Evolutionary conservation across 2,888 invertebrate species (phyloP), one percentile per base, ranked within the genome.

Genomic region (Melieria omissa): DNA sequence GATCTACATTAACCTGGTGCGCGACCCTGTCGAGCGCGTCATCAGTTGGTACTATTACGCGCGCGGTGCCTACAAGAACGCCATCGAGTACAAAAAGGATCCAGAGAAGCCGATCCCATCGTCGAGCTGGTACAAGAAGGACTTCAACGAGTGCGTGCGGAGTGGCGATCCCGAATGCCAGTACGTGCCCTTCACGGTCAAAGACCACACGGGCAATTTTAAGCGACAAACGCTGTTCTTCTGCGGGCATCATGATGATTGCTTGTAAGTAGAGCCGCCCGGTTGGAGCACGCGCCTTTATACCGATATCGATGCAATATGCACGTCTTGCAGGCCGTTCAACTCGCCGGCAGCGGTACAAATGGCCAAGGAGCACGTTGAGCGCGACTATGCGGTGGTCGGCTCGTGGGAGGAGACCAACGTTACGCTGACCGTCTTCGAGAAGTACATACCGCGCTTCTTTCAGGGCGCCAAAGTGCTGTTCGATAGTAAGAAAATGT

Each of bases 41-140:
- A 95, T 95, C 82, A 94, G 94, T 3, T 95, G 95, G 95, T 95
- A 94, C 85, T 95, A 94, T 86, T 95, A 95, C 86, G 92, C 93
- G 12, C 88, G 95, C 71, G 94, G 94, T 0, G 93, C 95, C 1
- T 95, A 95, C 93, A 94, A 94, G 88, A 94, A 94, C 83, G 94
- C 95, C n/a, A 72, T 76, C 12, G 71, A 75, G n/a, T 78, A 94
- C 83, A 90, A 92, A 76, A 93, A 92, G 45, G 93, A 94, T 87
- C 94, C 95, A 0, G 93, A 94, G 80, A 89, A 94, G 64, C 46
- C 72, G 1, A 6, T 77, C 1, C 60, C 44, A 42, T 47, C 75
- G 0, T 71, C 62, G 7, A 60, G 64, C 12, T 80, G 80, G 80
- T 79, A 75, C 69, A 79, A 77, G 65, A 80, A 80, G 91, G 93